Evolutionary conservation across 2,888 invertebrate species (phyloP).

Genomic region (Branchellion lobata): DNA sequence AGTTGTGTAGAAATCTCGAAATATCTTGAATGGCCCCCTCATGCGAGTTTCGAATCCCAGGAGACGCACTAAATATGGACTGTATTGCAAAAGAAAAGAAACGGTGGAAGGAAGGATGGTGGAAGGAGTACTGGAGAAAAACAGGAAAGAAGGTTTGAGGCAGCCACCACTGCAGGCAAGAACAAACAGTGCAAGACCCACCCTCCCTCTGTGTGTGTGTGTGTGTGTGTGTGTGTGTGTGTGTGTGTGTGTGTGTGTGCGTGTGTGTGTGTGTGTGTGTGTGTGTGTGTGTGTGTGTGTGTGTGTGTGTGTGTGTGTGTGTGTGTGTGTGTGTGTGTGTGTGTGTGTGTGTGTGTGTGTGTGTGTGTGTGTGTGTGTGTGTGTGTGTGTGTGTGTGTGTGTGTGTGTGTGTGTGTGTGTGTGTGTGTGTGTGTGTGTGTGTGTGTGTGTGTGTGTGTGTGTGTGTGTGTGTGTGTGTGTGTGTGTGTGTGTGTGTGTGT

Average conservation of each 20-base stretch:
- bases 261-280: slow-evolving; percentile 13
- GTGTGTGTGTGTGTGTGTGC: slow-evolving; percentile 16
- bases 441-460: not conserved
- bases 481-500: slow-evolving; percentile 14
- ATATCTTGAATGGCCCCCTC: no score
- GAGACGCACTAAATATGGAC: no score
- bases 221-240: slow-evolving; percentile 26
- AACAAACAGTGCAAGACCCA: not conserved
- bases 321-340: slow-evolving; percentile 20
- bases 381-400: not conserved
- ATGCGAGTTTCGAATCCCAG: no score
- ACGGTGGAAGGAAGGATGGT: not conserved
- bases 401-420: not conserved
- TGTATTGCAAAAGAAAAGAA: no score
- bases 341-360: slow-evolving; percentile 10
- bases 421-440: not conserved
- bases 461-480: not conserved
- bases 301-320: slow-evolving; percentile 12
- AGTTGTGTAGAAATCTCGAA: no score
- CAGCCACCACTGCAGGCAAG: not conserved
- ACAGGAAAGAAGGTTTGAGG: not conserved
- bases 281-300: slow-evolving; percentile 2
- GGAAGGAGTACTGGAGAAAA: not conserved
- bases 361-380: not conserved
- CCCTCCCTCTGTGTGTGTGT: not conserved